Conservation (phyloP, 2,797 vertebrate genomes). For the Scyliorhinus canicula region DNA sequence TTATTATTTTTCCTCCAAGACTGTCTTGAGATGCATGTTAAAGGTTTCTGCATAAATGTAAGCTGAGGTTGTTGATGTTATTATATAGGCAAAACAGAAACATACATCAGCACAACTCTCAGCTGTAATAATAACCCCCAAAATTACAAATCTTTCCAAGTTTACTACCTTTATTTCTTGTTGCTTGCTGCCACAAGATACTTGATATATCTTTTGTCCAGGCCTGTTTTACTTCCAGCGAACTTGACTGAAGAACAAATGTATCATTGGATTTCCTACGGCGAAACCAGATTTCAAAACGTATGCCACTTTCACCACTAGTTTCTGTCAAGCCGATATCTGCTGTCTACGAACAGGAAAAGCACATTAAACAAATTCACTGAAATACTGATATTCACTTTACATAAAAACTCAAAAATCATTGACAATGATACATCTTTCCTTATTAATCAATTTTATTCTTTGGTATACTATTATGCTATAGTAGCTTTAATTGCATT, state of each 20-base stretch:
- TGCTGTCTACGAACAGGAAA: slow-evolving; percentile 65
- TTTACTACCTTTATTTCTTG: slow-evolving; percentile 78
- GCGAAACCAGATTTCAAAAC: slow-evolving; percentile 95
- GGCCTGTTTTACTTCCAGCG: slow-evolving; percentile 66
- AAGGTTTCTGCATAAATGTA: neutral
- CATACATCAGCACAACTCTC: neutral
- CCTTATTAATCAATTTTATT: neutral
- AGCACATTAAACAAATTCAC: neutral
- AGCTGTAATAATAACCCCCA: neutral
- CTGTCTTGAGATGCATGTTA: neutral
- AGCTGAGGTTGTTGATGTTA: neutral
- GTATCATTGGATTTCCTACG: slow-evolving; percentile 80
- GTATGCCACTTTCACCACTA: slow-evolving; percentile 69
- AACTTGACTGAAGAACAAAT: slow-evolving; percentile 76
- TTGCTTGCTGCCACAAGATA: slow-evolving; percentile 90
- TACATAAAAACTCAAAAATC: neutral
- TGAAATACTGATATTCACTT: neutral
- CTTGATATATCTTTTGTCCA: slow-evolving; percentile 81
- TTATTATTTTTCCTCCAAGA: neutral
- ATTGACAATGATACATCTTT: neutral
- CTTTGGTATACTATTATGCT: neutral
- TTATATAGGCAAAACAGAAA: neutral
- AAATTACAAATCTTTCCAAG: neutral
- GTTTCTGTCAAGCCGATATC: slow-evolving; percentile 92
- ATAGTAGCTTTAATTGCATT: neutral